Conservation (phyloP, 2,888 invertebrate genomes). For the Apomyelois bistriatella region DNA sequence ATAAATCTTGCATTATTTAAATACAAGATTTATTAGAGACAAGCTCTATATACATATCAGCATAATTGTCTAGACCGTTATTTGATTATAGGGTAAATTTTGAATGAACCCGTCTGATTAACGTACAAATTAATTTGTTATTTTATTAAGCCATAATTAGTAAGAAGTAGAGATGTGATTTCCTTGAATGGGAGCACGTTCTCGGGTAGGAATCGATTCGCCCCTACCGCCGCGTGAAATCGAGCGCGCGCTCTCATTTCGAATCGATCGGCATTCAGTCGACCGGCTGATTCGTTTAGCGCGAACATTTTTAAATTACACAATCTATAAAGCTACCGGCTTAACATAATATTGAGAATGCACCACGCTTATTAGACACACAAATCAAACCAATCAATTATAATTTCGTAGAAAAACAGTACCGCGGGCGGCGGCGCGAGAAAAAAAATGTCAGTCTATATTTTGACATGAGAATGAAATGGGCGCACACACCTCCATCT, state of each 20-base stretch:
- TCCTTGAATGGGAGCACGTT: constrained; percentile 50
- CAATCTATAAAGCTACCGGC: constrained; percentile 19
- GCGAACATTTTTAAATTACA: constrained; percentile 32
- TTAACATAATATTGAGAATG: constrained; percentile 23
- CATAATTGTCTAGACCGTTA: no score
- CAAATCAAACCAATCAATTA: constrained; percentile 33
- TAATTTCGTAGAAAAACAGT: constrained; percentile 20
- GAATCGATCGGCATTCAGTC: constrained; percentile 57
- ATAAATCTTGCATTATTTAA: no score
- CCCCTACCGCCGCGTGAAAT: constrained; percentile 69
- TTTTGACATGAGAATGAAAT: constrained; percentile 57
- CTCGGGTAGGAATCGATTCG: constrained; percentile 60
- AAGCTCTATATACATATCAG: no score
- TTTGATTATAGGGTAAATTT: no score
- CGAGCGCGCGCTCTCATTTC: constrained; percentile 57
- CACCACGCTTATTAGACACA: constrained; percentile 38
- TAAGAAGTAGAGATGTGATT: constrained; percentile 31
- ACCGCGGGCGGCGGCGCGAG: constrained; percentile 10
- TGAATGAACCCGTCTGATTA: no score
- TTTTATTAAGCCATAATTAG: constrained; percentile 15
- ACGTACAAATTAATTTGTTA: background rate
- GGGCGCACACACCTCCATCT: constrained; percentile 46
- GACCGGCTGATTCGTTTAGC: constrained; percentile 59
- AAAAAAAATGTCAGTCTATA: constrained; percentile 47
- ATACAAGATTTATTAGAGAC: no score